phyloP scores from a whole-genome alignment of 2,113 vertebrate genomes.

The Salvelinus namaycush region DNA sequence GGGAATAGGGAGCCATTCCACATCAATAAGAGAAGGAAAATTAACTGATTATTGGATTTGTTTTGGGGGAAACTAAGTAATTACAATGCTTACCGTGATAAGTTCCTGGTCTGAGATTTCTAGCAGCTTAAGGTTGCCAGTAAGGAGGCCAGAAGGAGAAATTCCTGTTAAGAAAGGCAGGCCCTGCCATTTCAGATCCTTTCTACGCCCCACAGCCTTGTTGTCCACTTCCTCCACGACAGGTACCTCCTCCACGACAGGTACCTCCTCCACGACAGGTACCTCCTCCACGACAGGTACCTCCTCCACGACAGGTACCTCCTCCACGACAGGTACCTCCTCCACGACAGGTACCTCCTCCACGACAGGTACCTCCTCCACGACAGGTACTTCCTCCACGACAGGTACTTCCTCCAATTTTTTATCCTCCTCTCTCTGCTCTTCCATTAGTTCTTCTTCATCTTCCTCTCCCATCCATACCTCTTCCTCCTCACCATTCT shows the following conservation, averaged over 20 bases:
- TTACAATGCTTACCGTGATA: constrained; percentile 82
- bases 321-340: background rate
- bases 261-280: too few species aligned
- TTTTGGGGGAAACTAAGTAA: background rate
- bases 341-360: too few species aligned
- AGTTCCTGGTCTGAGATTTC: constrained; percentile 69
- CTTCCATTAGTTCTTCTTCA: constrained; percentile 10
- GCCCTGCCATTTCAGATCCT: constrained; percentile 65
- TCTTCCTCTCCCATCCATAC: constrained; percentile 50
- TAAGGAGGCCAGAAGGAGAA: constrained; percentile 83
- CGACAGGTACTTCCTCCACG: background rate
- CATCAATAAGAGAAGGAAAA: too few species aligned
- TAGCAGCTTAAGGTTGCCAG: constrained; percentile 71
- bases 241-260: background rate
- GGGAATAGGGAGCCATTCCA: too few species aligned
- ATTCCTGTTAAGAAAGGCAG: constrained; percentile 85
- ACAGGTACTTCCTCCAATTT: too few species aligned
- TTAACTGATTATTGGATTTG: background rate
- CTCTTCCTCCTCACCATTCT: constrained; percentile 31
- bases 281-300: too few species aligned
- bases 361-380: too few species aligned
- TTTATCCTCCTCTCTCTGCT: background rate
- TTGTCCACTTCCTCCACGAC: background rate
- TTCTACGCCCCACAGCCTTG: background rate
- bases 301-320: too few species aligned